Base-by-base conservation (phyloP, 2,113 vertebrate genomes). In the Oenanthe melanoleuca region DNA sequence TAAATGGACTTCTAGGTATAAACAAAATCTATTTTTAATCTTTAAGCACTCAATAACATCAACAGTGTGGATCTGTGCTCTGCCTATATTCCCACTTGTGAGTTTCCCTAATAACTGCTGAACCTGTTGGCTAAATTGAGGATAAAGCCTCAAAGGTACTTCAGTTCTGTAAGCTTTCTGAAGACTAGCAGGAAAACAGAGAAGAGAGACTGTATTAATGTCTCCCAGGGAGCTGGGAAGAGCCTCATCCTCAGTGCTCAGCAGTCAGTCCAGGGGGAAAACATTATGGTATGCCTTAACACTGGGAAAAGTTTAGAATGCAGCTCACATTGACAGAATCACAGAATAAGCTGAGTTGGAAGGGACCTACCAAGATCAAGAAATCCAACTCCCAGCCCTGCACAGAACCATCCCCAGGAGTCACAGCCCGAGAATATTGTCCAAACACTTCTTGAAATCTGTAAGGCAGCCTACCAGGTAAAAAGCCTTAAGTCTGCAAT, bases 71-170 rank as follows among this genome's bases (percentile, higher is more conserved):
- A 93, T 95, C 50, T 88, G 71, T 23, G 89, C 66, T 69, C 26
- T 29, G 57, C 16, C 55, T 86, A 19, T 85, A 88, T 80, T 92
- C 88, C 92, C 85, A 72, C 56, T 69, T 94, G 89, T 89, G 81
- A 82, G 66, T 78, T 89, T 79, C 74, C 55, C 53, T 92, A 89
- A 60, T 79, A 93, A 89, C 50, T 89, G 57, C 11, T 92, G 71
- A 90, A 95, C 44, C 79, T 83, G 37, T 50, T 83, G 55, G 88
- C 34, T 96, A 90, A 92, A 92, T 11, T 34, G 85, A 97, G 71
- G 55, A 83, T 83, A 95, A 96, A 92, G 42, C 82, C 92, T 82
- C 93, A 88, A 77, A 92, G 59, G 92, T 89, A 92, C 86, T 93
- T 61, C 50, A 92, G 53, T 59, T 90, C 74, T 91, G 56, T 87